Conservation (phyloP, 2,113 vertebrate genomes). For the Jacana jacana region DNA sequence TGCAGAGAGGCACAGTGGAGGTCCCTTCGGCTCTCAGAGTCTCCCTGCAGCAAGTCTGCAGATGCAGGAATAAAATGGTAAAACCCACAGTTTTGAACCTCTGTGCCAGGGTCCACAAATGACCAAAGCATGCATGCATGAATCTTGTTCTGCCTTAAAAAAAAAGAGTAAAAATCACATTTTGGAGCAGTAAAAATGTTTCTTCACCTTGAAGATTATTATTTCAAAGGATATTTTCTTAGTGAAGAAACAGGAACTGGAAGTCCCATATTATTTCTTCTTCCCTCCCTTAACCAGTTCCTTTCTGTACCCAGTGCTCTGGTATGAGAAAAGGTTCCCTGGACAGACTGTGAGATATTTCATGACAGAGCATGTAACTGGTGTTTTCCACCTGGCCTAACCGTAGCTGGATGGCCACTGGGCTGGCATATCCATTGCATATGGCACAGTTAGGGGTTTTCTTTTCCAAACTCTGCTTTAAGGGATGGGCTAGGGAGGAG, state of each 20-base stretch:
- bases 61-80: background rate
- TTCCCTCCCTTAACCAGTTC: background rate
- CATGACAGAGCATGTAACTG: background rate
- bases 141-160: background rate
- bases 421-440: background rate
- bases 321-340: background rate
- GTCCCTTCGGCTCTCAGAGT: background rate
- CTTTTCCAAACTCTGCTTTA: background rate
- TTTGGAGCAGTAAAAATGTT: background rate
- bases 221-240: slow-evolving; percentile 16
- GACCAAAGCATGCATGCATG: background rate
- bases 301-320: background rate
- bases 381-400: background rate
- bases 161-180: background rate
- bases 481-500: background rate
- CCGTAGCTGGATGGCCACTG: background rate
- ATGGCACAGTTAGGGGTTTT: background rate
- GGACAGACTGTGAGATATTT: background rate
- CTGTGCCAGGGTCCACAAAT: background rate
- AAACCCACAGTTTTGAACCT: background rate
- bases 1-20: background rate
- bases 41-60: background rate
- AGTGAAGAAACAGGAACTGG: background rate
- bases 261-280: slow-evolving; percentile 17
- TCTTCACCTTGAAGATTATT: background rate